Base-by-base conservation (phyloP, 2,797 vertebrate species). In the Podargus strigoides region DNA sequence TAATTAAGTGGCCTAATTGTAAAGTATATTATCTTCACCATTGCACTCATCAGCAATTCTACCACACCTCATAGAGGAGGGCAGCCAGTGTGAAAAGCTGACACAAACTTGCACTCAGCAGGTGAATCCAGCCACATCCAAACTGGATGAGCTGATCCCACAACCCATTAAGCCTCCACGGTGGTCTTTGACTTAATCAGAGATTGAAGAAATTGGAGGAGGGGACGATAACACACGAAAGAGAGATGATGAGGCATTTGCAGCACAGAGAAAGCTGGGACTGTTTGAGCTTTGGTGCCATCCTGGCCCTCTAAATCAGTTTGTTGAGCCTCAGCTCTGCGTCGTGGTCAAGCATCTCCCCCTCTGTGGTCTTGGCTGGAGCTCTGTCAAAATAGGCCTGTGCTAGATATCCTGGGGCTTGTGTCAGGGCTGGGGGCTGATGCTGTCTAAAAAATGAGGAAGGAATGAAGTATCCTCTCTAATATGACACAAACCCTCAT, bases 1-100 rank as follows among this genome's bases (percentile, higher is more conserved):
- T 93, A 80, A 95, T 93, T 91, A 92, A 88, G 75, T 75, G 72
- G 81, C 72, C 87, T 93, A 89, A 95, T 92, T 73, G 91, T 94
- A 63, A 90, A 89, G 72, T 85, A 8, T 47, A 89, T 92, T 94
- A 72, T 72, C 82, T 87, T 87, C 78, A 70, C 77, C 72, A 36
- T 32, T 91, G 73, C 44, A 28, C 55, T 95, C 81, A 59, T 77
- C 69, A 92, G 84, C 82, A 87, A 12, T 83, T 88, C 69, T 58
- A 30, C 10, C 1, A 9, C 73, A 86, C 50, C 62, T 85, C 62
- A 32, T 3, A 67, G 92, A 86, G 55, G 16, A 96, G 73, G 72
- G 36, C 87, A 88, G 79, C 66, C 73, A 81, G 90, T 76, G 69
- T 9, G 66, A 73, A 92, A 93, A 92, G 56, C 89, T 93, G 92